Evolutionary conservation across 2,113 vertebrate species (phyloP), one percentile per base, ranked within the genome.

Genomic region (Pao palembangensis): DNA sequence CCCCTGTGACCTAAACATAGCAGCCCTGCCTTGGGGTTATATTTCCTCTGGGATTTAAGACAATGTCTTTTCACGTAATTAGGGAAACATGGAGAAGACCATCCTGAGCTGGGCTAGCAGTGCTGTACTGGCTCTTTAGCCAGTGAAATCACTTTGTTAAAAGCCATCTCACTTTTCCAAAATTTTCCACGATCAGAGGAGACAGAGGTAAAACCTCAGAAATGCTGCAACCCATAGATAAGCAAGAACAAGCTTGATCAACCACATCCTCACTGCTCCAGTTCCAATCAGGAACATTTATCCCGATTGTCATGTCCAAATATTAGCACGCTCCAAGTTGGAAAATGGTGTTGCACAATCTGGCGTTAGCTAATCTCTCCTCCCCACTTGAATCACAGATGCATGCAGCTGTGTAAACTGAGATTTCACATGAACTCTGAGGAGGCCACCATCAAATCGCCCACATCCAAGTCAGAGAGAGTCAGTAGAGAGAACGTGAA

Each of bases 1-100:
- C 67, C 70, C 59, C 67, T 62, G 19, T 54, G 61, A 59, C 66
- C 79, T 78, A 81, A 76, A 81, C 72, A 85, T 83, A 84, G 75
- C 51, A 75, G 43, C n/a, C 17, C 20, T 17, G 42, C 46, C 44
- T 68, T 81, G 77, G 51, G 52, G 58, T 61, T 61, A 58, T 34
- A 51, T 62, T 67, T 79, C 83, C 79, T 66, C 65, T 64, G 83
- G 77, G 84, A 81, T 0, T 69, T 73, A 21, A 72, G 75, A 85
- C 82, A 87, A 84, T 85, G 83, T 82, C 53, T 44, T 75, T 20
- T 51, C 64, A 77, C 70, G 25, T 58, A 47, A 67, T 58, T 47
- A 49, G 55, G 69, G 58, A 71, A 73, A 60, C 42, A 34, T 16
- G 58, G 59, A 46, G 41, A 3, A 51, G 28, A 23, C 55, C 31